These are phyloP conservation scores for Nephrotoma appendiculata DNA, from an alignment of 2,888 invertebrate species.

Conservation along the genomic window DNA sequence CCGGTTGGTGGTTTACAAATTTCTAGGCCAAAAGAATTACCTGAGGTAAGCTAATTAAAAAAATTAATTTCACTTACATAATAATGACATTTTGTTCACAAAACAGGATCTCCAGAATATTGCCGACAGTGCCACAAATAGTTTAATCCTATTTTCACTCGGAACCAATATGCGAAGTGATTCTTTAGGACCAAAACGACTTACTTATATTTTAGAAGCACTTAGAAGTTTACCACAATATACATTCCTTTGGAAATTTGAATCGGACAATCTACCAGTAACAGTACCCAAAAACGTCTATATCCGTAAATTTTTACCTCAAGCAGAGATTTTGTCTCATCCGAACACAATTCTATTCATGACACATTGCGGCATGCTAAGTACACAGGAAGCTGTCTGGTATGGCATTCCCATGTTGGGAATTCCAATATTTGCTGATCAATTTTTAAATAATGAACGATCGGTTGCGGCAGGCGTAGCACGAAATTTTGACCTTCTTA, in stretches of 20 bases:
- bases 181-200: slow-evolving; percentile 11
- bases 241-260: slow-evolving; percentile 29
- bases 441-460: slow-evolving; percentile 10
- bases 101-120: neutral
- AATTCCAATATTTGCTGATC: slow-evolving; percentile 23
- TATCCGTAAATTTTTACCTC: slow-evolving; percentile 35
- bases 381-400: slow-evolving; percentile 22
- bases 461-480: neutral
- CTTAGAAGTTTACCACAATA: slow-evolving; percentile 21
- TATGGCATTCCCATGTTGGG: slow-evolving; percentile 24
- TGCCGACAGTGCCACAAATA: slow-evolving; percentile 16
- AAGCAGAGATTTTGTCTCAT: slow-evolving; percentile 32
- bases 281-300: slow-evolving; percentile 31
- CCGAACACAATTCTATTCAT: slow-evolving; percentile 20
- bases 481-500: neutral
- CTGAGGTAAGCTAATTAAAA: slow-evolving; percentile 10
- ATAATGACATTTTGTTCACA: neutral
- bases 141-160: slow-evolving; percentile 25
- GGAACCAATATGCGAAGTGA: slow-evolving; percentile 21
- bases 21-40: slow-evolving; percentile 17
- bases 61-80: neutral
- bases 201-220: slow-evolving; percentile 17
- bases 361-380: slow-evolving; percentile 24
- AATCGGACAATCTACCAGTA: slow-evolving; percentile 11
- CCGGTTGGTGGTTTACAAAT: slow-evolving; percentile 29